Percentiles rank a stretch among this genome's conserved stretches.
Evolutionary conservation across 2,888 invertebrate species (phyloP).

Genomic region (Steromphala cineraria): DNA sequence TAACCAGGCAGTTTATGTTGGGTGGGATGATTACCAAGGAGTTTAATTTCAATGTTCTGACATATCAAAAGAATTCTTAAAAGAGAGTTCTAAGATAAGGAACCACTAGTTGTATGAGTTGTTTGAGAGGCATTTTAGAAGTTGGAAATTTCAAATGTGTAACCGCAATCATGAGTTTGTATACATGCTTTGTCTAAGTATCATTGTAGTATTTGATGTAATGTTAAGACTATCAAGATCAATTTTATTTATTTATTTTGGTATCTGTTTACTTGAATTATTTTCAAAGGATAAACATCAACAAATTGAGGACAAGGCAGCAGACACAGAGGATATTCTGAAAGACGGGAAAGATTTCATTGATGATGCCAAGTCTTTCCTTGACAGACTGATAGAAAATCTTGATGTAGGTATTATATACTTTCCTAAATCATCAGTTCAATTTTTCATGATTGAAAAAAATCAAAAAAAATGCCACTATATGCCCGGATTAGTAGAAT

Average conservation of each 20-base stretch:
- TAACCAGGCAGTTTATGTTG: too few species aligned
- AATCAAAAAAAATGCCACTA: background rate
- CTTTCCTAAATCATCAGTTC: background rate
- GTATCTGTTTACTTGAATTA: background rate
- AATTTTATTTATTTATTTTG: background rate
- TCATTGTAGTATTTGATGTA: too few species aligned
- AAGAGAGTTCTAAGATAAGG: too few species aligned
- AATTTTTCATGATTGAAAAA: background rate
- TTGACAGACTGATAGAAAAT: slow-evolving; percentile 40
- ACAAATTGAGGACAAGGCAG: slow-evolving; percentile 35
- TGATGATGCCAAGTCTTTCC: slow-evolving; percentile 39
- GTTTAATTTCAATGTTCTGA: too few species aligned
- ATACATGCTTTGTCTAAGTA: too few species aligned
- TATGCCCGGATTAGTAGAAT: background rate
- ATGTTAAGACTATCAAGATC: too few species aligned
- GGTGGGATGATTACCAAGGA: too few species aligned
- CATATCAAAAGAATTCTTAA: too few species aligned
- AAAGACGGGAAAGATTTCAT: slow-evolving; percentile 39
- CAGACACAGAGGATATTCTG: slow-evolving; percentile 39
- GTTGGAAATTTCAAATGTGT: too few species aligned
- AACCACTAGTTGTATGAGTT: too few species aligned
- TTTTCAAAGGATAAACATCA: slow-evolving; percentile 41
- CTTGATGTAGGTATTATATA: slow-evolving; percentile 32
- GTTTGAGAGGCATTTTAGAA: too few species aligned
- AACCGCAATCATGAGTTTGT: too few species aligned